Evolutionary conservation across 2,113 vertebrate genomes (phyloP), one percentile per base, ranked within the genome.

Genomic region (Machaerirhynchus nigripectus): DNA sequence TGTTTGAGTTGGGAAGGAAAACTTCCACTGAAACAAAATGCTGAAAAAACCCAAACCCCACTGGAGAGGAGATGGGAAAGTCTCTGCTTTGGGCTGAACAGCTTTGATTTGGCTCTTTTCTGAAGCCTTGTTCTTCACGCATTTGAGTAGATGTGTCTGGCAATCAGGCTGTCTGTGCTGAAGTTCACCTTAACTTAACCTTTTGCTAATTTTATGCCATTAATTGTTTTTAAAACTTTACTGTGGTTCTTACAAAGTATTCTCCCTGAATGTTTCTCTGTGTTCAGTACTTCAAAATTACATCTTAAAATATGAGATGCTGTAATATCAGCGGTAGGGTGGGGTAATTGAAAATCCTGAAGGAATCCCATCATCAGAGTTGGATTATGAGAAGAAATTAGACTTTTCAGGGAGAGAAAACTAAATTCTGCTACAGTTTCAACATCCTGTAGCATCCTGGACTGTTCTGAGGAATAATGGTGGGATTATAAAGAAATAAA

Each of bases 21-120:
- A 33, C 12, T 82, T 74, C 19, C 31, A 31, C 2, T n/a, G 42
- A 69, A 81, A 35, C 40, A 76, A 85, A 85, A 57, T 37, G 19
- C 37, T 86, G n/a, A 7, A 22, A 71, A 46, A 78, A 24, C 0
- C 0, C 1, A 26, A 16, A 37, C 4, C 5, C 15, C 15, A 28
- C 39, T 19, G 61, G 39, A 53, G 33, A 77, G 19, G 50, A 52
- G 28, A 26, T 8, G 24, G 59, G 12, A 30, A n/a, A 17, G 30
- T 61, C 39, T 81, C 20, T 73, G 42, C 50, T 92, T 85, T 78
- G n/a, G 75, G 18, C 35, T 80, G 17, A 23, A 57, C 3, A 46
- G 33, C 70, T 88, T 88, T 68, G 33, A 39, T 81, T 78, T 71
- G 27, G 15, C 10, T 49, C n/a, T 80, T 57, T 64, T 27, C 16